These are phyloP conservation scores for Eciton burchellii DNA, from an alignment of 1,140 invertebrate species.

Conservation along the genomic window DNA sequence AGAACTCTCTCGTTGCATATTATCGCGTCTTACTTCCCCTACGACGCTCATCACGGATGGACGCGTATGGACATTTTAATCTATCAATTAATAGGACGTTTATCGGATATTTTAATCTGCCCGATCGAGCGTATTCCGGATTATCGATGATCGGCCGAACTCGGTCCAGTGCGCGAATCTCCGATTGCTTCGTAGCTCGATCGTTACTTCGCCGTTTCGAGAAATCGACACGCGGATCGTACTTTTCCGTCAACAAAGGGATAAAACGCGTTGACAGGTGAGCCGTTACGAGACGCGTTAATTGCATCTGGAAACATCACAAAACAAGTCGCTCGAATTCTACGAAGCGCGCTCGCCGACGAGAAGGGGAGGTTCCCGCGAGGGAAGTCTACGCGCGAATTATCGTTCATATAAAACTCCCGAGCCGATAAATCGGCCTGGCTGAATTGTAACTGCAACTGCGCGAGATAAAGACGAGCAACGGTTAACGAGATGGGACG, in stretches of 20 bases:
- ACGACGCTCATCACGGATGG: no score
- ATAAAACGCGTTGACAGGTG: background rate
- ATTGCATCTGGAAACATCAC: background rate
- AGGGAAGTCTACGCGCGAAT: background rate
- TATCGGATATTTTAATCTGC: no score
- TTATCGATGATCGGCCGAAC: constrained; percentile 81
- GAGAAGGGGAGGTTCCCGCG: background rate
- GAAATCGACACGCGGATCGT: background rate
- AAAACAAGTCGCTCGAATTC: background rate
- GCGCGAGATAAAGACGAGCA: background rate
- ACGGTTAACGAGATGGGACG: background rate
- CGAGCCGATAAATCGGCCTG: background rate
- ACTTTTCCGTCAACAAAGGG: constrained; percentile 3
- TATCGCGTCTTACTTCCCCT: constrained; percentile 70
- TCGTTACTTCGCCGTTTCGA: constrained; percentile 33
- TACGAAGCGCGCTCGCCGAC: background rate
- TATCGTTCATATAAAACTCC: constrained; percentile 2
- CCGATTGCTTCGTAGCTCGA: constrained; percentile 53
- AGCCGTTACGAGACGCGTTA: background rate
- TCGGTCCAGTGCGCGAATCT: constrained; percentile 5
- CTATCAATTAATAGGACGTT: constrained; percentile 74
- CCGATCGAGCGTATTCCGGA: constrained; percentile 77
- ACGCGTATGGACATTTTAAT: constrained; percentile 85
- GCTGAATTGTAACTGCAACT: background rate
- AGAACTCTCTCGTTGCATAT: constrained; percentile 56